Evolutionary conservation across 2,113 vertebrate species (phyloP), one percentile per base, ranked within the genome.

Genomic region (Mirounga angustirostris): DNA sequence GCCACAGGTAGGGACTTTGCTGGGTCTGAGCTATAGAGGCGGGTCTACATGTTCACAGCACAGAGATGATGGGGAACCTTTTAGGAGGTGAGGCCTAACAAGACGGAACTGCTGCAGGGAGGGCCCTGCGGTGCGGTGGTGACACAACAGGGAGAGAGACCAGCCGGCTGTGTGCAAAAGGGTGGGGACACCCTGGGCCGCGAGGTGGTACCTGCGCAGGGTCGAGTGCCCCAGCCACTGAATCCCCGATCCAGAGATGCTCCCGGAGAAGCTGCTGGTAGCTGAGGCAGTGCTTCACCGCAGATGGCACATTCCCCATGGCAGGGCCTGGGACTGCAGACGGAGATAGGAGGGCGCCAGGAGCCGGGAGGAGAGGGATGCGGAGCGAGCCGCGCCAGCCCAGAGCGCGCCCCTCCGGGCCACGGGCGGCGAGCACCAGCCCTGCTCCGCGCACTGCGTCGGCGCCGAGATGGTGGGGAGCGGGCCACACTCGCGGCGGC

Each of bases 211-310:
- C 98, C 98, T 99, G 98, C 94, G 95, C 97, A 26, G 97, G 59
- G 59, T 97, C 96, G 18, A 95, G 88, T 26, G 96, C 96, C 67
- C 97, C 95, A 59, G 98, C 86, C 28, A 98, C 98, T 91, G 99
- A 98, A 61, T 99, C 99, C 81, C 97, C 98, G 94, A 99, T 98
- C 99, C 99, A 99, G n/a, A 99, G 99, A 93, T 99, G 99, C 91
- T 99, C 99, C 94, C 98, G 99, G 95, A 99, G 97, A 93, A 99
- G 98, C 96, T 99, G 99, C 98, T 99, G 99, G 98, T 99, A 99
- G 99, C 99, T 99, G 98, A 99, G 98, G 97, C 99, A 99, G 96
- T 99, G 99, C 98, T 99, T 99, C 98, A 99, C 99, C 6, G 99
- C 98, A 3, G 99, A 98, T 65, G 99, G 99, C 94, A 99, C 97